These are phyloP conservation scores for Candidula unifasciata DNA, from an alignment of 2,888 invertebrate genomes.

Conservation along the genomic window DNA sequence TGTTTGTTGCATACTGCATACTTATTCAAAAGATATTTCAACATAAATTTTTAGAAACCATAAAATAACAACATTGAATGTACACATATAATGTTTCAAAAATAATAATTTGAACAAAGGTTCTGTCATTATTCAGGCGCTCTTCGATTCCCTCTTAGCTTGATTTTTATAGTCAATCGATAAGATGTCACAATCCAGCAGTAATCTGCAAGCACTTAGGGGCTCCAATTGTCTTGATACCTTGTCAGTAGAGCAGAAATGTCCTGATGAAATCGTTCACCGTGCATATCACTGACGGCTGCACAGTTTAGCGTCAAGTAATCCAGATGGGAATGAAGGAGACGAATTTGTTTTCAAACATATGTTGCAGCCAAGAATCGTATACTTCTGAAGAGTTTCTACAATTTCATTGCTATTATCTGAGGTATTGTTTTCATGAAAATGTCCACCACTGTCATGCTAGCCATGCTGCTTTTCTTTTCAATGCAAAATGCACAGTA, in stretches of 20 bases:
- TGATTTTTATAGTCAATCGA: neutral
- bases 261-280: neutral
- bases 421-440: neutral
- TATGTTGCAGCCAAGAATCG: too few relatives aligned
- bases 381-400: too few relatives aligned
- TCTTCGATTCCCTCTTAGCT: neutral
- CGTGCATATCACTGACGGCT: neutral
- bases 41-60: too few relatives aligned
- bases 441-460: neutral
- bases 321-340: neutral
- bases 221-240: neutral
- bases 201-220: neutral
- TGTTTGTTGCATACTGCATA: too few relatives aligned
- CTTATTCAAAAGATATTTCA: too few relatives aligned
- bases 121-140: neutral
- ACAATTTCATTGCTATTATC: neutral
- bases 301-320: neutral
- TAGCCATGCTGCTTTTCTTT: neutral
- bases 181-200: neutral
- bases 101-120: too few relatives aligned
- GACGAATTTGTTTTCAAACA: too few relatives aligned
- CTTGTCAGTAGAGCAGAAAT: neutral
- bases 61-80: too few relatives aligned
- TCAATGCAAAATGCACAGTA: too few relatives aligned
- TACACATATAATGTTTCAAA: too few relatives aligned